These are phyloP conservation scores for Machaerirhynchus nigripectus DNA, from an alignment of 2,113 vertebrate genomes.

Conservation along the genomic window DNA sequence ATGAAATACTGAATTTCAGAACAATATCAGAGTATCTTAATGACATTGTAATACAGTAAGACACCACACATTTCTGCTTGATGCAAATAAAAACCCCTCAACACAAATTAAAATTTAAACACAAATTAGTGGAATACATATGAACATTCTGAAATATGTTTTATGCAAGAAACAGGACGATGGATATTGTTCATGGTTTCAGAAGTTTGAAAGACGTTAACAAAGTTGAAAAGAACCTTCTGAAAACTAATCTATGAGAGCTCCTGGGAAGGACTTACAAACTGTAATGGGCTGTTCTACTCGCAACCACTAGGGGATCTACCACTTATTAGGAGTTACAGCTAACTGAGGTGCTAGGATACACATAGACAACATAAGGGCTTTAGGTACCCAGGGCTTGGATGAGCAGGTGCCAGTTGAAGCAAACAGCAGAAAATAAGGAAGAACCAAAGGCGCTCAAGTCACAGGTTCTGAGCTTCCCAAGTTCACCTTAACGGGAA, in stretches of 20 bases:
- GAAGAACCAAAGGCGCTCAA: neutral
- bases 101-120: neutral
- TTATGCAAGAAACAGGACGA: neutral
- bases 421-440: neutral
- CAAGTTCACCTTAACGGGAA: neutral
- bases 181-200: neutral
- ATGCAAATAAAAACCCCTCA: neutral
- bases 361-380: neutral
- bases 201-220: neutral
- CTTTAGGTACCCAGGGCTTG: neutral
- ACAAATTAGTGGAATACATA: neutral
- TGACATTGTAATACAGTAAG: neutral
- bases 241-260: neutral
- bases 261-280: neutral
- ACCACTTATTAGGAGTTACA: neutral
- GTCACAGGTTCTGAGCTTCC: neutral
- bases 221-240: neutral
- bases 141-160: neutral
- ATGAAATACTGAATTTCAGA: neutral
- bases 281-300: neutral
- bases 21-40: neutral
- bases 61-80: neutral
- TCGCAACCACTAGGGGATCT: neutral
- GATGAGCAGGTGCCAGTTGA: neutral
- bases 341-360: neutral